Evolutionary conservation across 92 coral and sea anemone species (phyloP).

Genomic region (Phymanthus crucifer): DNA sequence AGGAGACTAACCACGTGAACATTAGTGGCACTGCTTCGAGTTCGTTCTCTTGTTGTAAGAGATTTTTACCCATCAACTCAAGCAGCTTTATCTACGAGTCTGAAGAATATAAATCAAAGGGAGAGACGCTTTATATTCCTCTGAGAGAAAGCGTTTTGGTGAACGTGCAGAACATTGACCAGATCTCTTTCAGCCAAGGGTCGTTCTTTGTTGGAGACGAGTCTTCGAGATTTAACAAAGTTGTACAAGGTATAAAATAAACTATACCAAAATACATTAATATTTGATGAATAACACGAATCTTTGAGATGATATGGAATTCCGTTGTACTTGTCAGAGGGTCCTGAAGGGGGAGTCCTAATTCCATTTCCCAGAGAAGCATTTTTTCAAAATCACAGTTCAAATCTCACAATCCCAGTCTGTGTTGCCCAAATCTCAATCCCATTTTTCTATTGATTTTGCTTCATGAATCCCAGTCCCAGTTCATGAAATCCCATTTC

Average conservation of each 20-base stretch:
- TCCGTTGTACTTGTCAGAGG: background rate
- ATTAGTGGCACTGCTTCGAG: background rate
- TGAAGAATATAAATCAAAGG: constrained; percentile 70
- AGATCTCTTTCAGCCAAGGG: constrained; percentile 67
- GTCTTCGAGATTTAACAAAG: constrained; percentile 58
- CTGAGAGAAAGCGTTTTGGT: constrained; percentile 45
- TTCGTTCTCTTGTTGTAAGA: constrained; percentile 20
- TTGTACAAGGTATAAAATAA: constrained; percentile 59
- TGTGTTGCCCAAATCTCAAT: too few species aligned
- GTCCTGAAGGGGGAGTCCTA: too few species aligned
- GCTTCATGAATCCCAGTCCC: too few species aligned
- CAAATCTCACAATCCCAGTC: too few species aligned
- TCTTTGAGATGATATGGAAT: background rate
- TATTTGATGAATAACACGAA: background rate
- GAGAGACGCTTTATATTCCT: constrained; percentile 70
- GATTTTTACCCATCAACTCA: constrained; percentile 56
- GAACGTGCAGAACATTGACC: constrained; percentile 70
- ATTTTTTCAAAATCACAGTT: too few species aligned
- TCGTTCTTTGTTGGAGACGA: constrained; percentile 81
- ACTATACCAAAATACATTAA: background rate
- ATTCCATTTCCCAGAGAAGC: background rate
- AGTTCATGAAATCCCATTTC: too few species aligned
- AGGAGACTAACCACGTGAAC: background rate
- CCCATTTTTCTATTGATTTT: too few species aligned
- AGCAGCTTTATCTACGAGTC: constrained; percentile 59